Conservation (phyloP, 2,888 invertebrate species). For the Caenorhabditis afra region DNA sequence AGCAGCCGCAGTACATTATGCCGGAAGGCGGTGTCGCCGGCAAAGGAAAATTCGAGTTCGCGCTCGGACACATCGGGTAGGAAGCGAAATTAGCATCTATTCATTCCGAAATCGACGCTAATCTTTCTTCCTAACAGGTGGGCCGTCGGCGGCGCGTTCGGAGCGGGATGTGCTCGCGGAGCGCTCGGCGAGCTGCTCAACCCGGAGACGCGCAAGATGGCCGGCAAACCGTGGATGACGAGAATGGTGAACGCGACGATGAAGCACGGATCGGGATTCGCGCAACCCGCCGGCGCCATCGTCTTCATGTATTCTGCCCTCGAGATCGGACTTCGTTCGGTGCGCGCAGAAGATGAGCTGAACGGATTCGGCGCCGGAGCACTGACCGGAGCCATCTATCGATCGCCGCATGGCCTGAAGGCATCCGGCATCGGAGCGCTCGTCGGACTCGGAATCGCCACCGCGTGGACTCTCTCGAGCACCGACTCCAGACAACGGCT, state of each 20-base stretch:
- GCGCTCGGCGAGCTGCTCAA: conserved; percentile 76
- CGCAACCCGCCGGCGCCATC: conserved; percentile 76
- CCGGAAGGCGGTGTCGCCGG: conserved; percentile 77
- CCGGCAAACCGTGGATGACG: conserved; percentile 77
- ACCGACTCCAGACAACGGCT: conserved; percentile 75
- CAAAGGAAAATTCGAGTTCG: conserved; percentile 79
- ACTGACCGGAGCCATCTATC: conserved; percentile 79
- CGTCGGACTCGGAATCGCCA: conserved; percentile 69
- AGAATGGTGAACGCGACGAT: conserved; percentile 78
- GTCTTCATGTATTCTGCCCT: conserved; percentile 78
- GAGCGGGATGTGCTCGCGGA: conserved; percentile 75
- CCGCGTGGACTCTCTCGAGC: conserved; percentile 74
- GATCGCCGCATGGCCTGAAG: conserved; percentile 76
- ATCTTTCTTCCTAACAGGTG: conserved; percentile 51
- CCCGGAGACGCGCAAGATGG: conserved; percentile 76
- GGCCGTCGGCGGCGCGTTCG: conserved; percentile 77
- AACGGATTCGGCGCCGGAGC: conserved; percentile 78
- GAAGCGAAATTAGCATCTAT: neutral
- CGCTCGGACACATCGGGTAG: conserved; percentile 78
- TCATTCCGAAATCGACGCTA: no score
- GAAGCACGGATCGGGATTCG: conserved; percentile 79
- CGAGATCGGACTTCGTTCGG: conserved; percentile 73
- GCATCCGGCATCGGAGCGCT: conserved; percentile 72
- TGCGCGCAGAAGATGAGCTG: conserved; percentile 76
- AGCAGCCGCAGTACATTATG: conserved; percentile 78